phyloP scores from a whole-genome alignment of 2,113 vertebrate genomes.

The Phoxinus phoxinus region DNA sequence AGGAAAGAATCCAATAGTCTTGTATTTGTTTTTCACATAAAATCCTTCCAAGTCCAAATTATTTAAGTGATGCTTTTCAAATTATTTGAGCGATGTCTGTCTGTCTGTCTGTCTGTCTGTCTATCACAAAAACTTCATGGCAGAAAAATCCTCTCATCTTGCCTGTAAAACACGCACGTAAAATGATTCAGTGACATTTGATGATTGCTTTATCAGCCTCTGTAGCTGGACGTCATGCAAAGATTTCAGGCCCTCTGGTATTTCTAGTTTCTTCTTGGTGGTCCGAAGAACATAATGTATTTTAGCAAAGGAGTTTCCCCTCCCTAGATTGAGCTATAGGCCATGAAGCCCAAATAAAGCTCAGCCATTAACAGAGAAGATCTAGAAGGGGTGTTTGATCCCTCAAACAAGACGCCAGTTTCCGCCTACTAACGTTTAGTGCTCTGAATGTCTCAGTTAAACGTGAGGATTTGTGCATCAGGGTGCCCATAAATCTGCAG shows the following conservation, averaged over 20 bases:
- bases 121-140: background rate
- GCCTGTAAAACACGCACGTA: background rate
- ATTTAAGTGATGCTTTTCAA: too few species aligned
- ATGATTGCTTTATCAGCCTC: slow-evolving; percentile 6
- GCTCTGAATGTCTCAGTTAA: background rate
- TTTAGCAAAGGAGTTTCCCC: background rate
- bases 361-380: background rate
- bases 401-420: slow-evolving; percentile 3
- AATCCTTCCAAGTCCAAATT: too few species aligned
- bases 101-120: background rate
- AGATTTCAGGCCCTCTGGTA: background rate
- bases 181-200: background rate
- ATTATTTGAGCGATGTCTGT: background rate
- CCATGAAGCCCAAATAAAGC: background rate
- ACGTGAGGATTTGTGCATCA: slow-evolving; percentile 9
- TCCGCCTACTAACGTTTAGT: background rate
- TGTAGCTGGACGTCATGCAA: background rate
- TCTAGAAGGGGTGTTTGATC: slow-evolving; percentile 23
- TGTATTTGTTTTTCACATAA: background rate
- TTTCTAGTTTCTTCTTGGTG: background rate
- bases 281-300: background rate
- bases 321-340: background rate
- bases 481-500: slow-evolving; percentile 26
- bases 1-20: too few species aligned
- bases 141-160: background rate